Conservation (phyloP, 2,888 invertebrate genomes). For the Pheosia tremula region DNA sequence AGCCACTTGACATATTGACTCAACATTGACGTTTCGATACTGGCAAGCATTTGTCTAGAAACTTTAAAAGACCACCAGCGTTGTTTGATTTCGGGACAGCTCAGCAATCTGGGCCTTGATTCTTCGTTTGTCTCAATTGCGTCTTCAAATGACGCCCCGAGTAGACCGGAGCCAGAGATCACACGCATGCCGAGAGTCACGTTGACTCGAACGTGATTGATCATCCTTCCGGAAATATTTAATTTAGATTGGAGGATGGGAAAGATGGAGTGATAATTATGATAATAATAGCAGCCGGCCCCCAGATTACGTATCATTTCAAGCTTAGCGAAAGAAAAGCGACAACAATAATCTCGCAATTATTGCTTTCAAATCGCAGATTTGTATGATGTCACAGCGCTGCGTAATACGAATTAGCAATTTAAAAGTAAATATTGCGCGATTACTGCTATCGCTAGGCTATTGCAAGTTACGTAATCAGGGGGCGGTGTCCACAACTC, state of each 20-base stretch:
- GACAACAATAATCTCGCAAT: too few species aligned
- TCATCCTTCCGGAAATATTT: constrained; percentile 3
- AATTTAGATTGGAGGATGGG: background rate
- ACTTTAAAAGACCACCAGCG: background rate
- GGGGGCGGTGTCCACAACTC: too few species aligned
- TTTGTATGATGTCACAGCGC: too few species aligned
- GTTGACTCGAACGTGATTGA: background rate
- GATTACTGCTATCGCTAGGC: too few species aligned
- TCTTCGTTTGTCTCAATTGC: background rate
- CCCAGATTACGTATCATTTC: too few species aligned
- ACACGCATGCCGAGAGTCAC: background rate
- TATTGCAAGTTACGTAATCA: too few species aligned
- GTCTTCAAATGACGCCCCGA: background rate
- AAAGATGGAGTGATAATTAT: too few species aligned
- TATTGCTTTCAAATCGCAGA: too few species aligned
- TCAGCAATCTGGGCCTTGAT: background rate
- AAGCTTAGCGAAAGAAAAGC: too few species aligned
- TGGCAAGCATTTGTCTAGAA: background rate
- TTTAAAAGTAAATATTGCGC: too few species aligned
- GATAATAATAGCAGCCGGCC: too few species aligned
- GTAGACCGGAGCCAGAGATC: background rate
- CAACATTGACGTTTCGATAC: background rate
- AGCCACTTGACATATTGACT: background rate
- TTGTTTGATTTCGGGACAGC: background rate
- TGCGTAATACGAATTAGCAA: too few species aligned